phyloP scores from a whole-genome alignment of 1,140 invertebrate genomes.

The Temnothorax nylanderi region DNA sequence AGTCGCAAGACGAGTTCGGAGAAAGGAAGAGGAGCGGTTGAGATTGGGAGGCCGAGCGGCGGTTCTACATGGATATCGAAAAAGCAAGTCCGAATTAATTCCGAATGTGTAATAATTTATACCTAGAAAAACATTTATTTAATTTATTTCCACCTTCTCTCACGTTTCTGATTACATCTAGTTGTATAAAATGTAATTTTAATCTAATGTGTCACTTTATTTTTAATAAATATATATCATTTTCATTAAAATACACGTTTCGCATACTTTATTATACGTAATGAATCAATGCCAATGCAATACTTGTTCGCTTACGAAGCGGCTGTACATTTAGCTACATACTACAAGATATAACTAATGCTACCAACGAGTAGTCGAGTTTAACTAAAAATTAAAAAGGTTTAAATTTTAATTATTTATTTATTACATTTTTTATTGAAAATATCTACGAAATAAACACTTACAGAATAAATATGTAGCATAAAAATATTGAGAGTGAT shows the following conservation, averaged over 20 bases:
- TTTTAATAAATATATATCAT: background rate
- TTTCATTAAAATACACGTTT: background rate
- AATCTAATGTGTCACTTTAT: background rate
- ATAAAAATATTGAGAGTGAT: background rate
- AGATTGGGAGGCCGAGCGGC: slow-evolving; percentile 7
- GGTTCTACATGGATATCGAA: slow-evolving; percentile 19
- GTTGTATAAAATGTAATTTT: background rate
- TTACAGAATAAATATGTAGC: background rate
- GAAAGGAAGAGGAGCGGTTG: slow-evolving; percentile 13
- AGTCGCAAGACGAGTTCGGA: slow-evolving; percentile 32
- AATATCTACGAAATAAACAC: background rate
- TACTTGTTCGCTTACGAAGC: slow-evolving; percentile 4
- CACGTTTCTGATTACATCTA: background rate
- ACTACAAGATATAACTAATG: background rate
- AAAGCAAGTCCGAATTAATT: slow-evolving; percentile 39
- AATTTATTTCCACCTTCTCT: slow-evolving; percentile 1
- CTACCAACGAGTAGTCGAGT: background rate
- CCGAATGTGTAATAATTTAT: slow-evolving; percentile 7
- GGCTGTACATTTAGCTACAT: background rate
- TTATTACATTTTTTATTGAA: background rate
- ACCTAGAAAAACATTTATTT: background rate
- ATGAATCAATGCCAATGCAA: background rate
- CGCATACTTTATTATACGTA: background rate
- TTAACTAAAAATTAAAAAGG: background rate
- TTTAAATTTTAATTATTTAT: background rate